Percentiles rank a stretch among this genome's conserved stretches.
phyloP scores from a whole-genome alignment of 2,888 invertebrate genomes.

The Stenichneumon culpator region DNA sequence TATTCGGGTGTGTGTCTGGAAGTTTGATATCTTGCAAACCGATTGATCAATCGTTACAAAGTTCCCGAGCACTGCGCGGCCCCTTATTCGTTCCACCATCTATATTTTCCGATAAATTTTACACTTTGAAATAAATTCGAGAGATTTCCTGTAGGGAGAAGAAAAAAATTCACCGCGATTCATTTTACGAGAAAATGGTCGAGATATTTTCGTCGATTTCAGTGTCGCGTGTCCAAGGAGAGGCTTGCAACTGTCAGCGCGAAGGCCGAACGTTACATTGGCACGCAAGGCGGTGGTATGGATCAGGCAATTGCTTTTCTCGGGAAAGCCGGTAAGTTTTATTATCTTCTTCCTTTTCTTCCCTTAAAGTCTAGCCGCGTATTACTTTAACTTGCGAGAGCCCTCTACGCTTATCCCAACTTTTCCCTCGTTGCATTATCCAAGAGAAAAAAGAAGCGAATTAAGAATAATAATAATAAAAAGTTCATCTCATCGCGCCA shows the following conservation, averaged over 20 bases:
- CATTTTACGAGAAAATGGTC: conserved; percentile 38
- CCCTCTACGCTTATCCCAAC: conserved; percentile 28
- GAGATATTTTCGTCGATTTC: conserved; percentile 42
- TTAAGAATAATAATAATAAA: conserved; percentile 11
- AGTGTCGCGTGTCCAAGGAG: conserved; percentile 84
- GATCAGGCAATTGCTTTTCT: conserved; percentile 99
- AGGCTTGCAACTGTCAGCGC: conserved; percentile 95
- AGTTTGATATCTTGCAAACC: not conserved
- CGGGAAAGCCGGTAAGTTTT: conserved; percentile 89
- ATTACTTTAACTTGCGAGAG: conserved; percentile 23
- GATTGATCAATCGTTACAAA: not conserved
- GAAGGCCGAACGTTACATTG: conserved; percentile 96
- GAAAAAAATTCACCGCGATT: not conserved
- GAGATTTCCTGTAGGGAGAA: not conserved
- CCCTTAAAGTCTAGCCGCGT: not conserved
- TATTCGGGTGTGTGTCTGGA: not conserved
- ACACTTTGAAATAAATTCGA: not conserved
- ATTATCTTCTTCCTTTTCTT: conserved; percentile 18
- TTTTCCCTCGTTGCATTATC: conserved; percentile 53
- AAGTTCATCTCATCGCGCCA: conserved; percentile 11
- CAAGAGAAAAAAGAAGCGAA: conserved; percentile 11
- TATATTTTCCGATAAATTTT: not conserved
- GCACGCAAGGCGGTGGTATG: conserved; percentile 99
- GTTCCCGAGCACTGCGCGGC: not conserved
- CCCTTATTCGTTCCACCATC: not conserved